Evolutionary conservation across 2,113 vertebrate species (phyloP), one percentile per base, ranked within the genome.

Genomic region (Cariama cristata): DNA sequence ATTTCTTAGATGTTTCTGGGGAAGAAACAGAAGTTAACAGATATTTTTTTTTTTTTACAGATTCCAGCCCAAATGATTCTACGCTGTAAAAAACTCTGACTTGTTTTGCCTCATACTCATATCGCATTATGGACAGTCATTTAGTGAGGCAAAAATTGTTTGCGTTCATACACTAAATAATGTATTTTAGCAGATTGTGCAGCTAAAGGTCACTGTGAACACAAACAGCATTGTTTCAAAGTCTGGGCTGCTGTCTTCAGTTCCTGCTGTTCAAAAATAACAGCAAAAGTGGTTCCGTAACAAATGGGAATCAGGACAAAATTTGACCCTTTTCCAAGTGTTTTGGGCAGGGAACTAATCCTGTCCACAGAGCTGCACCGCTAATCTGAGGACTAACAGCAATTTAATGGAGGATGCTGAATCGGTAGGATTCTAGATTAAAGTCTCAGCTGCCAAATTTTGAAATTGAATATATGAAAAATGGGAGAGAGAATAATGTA

Each of bases 141-240:
- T 85, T 91, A 72, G 27, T 4, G 21, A 67, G 24, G 80, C 12
- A 74, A 82, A 88, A 50, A 63, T 45, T 93, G 66, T 88, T 94
- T 91, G 58, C 53, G 92, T 85, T 93, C 59, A 45, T 72, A 72
- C 68, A 69, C 49, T 80, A 91, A 92, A 93, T 87, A 92, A 96
- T 58, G 53, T 72, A 85, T 92, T 93, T 94, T 91, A 93, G 62
- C 2, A 7, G 33, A 77, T 89, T 92, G 88, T 91, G 47, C 53
- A 76, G 49, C 45, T 89, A 94, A 97, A 85, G 73, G 95, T 95
- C 83, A 87, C 40, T 40, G 59, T 64, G 72, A 96, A 75, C 49
- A 87, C 68, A 58, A 81, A 21, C 40, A 81, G 27, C n/a, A 72
- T 74, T 94, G 44, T 93, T 95, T 91, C 64, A n/a, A 85, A 94